Base-by-base conservation (phyloP, 2,113 vertebrate genomes). In the Silurus asotus region DNA sequence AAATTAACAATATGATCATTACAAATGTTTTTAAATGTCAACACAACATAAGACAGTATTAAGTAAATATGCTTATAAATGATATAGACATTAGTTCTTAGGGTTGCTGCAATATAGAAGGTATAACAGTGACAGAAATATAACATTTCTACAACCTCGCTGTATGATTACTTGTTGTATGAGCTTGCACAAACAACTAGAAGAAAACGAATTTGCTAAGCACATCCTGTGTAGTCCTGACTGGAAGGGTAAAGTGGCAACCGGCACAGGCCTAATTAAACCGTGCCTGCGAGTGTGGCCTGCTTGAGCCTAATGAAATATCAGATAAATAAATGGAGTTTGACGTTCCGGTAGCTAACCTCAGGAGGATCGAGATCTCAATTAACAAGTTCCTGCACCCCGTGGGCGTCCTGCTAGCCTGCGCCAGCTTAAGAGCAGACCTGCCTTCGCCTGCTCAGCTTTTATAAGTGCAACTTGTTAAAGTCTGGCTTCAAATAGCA, bases 301-400 rank as follows among this genome's bases (percentile, higher is more conserved):
- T 81, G 84, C 83, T 20, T 48, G 13, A 80, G 90, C 88, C 37
- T 92, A 87, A 93, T 93, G 89, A 92, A 92, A 91, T 87, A 90
- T 90, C 77, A 49, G 64, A 56, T 84, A 89, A 89, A 89, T 74
- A 86, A 90, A 86, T 13, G 55, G 75, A 67, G 88, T 90, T 90
- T 78, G 87, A 90, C 87, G 87, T 92, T 90, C 55, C 19, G 76
- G 87, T 82, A 81, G 89, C 89, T 25, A 56, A 83, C 87, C 92
- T 91, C 93, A 14, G 87, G 90, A 91, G 91, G 85, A 89, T 91
- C 75, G 56, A 86, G 89, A 92, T 94, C 92, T 93, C 92, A 93
- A 92, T 95, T 93, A 94, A 92, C 90, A 92, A 93, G 91, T 93
- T 91, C 86, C 88, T 81, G 70, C 72, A 79, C 91, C 90, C 83